Base-by-base conservation (phyloP, 2,113 vertebrate species). In the Lutjanus erythropterus region DNA sequence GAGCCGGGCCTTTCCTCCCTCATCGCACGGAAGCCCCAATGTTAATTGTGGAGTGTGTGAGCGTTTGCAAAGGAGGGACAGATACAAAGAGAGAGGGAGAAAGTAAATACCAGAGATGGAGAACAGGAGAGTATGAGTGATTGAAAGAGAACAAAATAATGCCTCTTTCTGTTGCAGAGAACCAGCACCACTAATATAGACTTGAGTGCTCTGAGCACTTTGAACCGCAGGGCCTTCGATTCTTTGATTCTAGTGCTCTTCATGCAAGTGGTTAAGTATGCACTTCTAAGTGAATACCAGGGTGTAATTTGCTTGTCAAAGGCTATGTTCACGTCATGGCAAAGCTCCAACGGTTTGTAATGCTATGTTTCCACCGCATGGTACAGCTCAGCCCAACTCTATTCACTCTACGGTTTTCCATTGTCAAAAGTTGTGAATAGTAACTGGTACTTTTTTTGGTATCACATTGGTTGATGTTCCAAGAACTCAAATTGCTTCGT, bases 171-270 rank as follows among this genome's bases (percentile, higher is more conserved):
- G 53, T 62, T 71, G 79, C 69, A 59, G 18, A 71, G 50, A 67
- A 59, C 37, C 66, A 75, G 73, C 52, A 31, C 62, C 25, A 23
- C 76, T 56, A 31, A 77, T 60, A 62, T 75, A 69, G 66, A 58
- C 27, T 80, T 58, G 74, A 92, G 76, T 62, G 83, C 81, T 73
- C 41, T 18, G 65, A 85, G 79, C 50, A 47, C 79, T 87, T 68
- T 66, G 44, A 86, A 85, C 84, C 56, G 46, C 75, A 52, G 73
- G 67, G 78, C 75, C 69, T 88, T 80, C 66, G 74, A 87, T 89
- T 90, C 78, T 85, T 78, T 89, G 84, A 92, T 89, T 91, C 88
- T 88, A 92, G 88, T 86, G 81, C 92, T 90, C 87, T 91, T 85
- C 89, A 86, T 62, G 58, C 80, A 84, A 92, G 89, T 92, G 88